These are phyloP conservation scores for Autographa gamma DNA, from an alignment of 2,888 invertebrate genomes.

Conservation along the genomic window DNA sequence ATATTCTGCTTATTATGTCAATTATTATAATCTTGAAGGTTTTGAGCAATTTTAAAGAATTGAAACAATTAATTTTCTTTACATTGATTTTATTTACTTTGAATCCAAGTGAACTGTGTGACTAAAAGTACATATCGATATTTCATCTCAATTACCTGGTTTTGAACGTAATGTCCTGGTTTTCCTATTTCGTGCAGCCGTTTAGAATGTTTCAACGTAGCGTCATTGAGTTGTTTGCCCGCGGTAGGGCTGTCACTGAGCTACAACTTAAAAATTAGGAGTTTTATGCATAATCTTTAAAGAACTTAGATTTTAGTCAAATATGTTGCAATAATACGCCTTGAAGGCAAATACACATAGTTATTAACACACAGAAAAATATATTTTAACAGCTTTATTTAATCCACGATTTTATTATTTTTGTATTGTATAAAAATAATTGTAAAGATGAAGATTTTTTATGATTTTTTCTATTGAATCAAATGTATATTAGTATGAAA, in stretches of 20 bases:
- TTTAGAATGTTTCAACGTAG: constrained; percentile 33
- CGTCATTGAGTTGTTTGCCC: constrained; percentile 33
- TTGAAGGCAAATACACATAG: constrained; percentile 73
- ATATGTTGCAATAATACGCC: constrained; percentile 85
- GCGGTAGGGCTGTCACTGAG: constrained; percentile 29
- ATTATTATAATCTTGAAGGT: constrained; percentile 37
- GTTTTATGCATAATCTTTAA: constrained; percentile 77
- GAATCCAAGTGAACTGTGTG: constrained; percentile 32
- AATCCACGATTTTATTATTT: constrained; percentile 79
- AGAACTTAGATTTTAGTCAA: constrained; percentile 76
- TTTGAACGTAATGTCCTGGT: constrained; percentile 27
- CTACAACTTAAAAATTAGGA: constrained; percentile 65
- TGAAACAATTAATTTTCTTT: constrained; percentile 18
- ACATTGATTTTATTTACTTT: constrained; percentile 15
- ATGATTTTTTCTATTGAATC: constrained; percentile 74
- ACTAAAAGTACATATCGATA: constrained; percentile 57
- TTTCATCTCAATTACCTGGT: constrained; percentile 48
- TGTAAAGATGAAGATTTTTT: constrained; percentile 63
- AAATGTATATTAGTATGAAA: constrained; percentile 68
- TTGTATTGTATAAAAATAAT: constrained; percentile 76
- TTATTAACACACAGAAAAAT: constrained; percentile 65
- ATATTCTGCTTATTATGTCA: constrained; percentile 44
- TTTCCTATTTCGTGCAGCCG: constrained; percentile 52
- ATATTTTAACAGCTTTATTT: constrained; percentile 75
- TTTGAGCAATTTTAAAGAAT: constrained; percentile 17